Evolutionary conservation across 2,797 vertebrate genomes (phyloP), one percentile per base, ranked within the genome.

Genomic region (Gorsachius magnificus): DNA sequence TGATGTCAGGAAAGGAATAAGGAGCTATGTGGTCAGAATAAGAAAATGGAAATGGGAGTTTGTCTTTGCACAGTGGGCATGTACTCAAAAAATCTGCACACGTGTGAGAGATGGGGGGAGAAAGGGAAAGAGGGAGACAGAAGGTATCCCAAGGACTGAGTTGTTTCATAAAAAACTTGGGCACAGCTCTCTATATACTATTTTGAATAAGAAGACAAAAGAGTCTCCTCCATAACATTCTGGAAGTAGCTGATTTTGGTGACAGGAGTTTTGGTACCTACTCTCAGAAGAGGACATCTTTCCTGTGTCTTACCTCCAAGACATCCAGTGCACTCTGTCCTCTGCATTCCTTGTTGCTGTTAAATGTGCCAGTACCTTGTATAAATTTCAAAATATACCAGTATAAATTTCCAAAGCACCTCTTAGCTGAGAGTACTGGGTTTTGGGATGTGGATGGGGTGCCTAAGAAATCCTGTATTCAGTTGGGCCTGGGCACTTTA

Each of bases 361-460:
- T 45, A 14, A 45, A 41, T 22, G 51, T 70, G 35, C 33, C 21
- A 35, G n/a, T 25, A 13, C 21, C 35, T 65, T 60, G 13, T 20
- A n/a, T n/a, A n/a, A n/a, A n/a, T n/a, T n/a, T n/a, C n/a, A n/a
- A n/a, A n/a, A n/a, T n/a, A n/a, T n/a, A n/a, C n/a, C 36, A 20
- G 18, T 38, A 10, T 41, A 24, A 38, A 36, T 60, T 71, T 65
- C 16, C 46, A 43, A 64, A 88, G 38, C 15, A 3, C 10, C 16
- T 90, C 24, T 58, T 46, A 68, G 18, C 20, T 46, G 50, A 63
- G 51, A 4, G 10, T 48, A 19, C 17, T 50, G 31, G 1, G 2
- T 54, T 90, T 60, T 0, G 3, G 18, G 6, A 1, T 0, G 1
- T 48, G 29, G 51, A 20, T 51, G 45, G 46, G 17, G 11, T 48